Base-by-base conservation (phyloP, 2,888 invertebrate species). In the Nowickia ferox region DNA sequence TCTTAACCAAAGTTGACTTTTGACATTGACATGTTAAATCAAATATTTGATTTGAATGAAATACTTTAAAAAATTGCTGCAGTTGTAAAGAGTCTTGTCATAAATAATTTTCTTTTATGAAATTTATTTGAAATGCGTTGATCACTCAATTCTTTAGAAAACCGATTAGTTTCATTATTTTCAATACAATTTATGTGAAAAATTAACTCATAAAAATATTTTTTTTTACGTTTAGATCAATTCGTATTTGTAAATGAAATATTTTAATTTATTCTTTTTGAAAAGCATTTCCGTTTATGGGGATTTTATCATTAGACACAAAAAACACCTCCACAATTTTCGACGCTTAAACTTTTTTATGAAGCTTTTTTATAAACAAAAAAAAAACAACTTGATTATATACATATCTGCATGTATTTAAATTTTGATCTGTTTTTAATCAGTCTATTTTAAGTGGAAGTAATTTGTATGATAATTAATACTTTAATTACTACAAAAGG, bases 21-120 rank as follows among this genome's bases (percentile, higher is more conserved):
- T 86, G 82, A 86, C 85, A 86, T 82, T 86, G 85, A 86, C 75
- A 86, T 82, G 75, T 86, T 78, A 79, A 79, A 78, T 76, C 82
- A 82, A 78, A 79, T 75, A 75, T 79, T 71, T 78, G 69, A 65
- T 65, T 69, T 63, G 74, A 74, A 77, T 46, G 15, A 77, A 66
- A 83, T 19, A 61, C 13, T 44, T 44, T 10, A 15, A 6, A 30
- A 30, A 10, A 22, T 66, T 72, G 38, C 53, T 38, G 19, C 5
- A 55, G 17, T 38, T 65, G 38, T 10, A 53, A 59, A 17, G 17
- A 17, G 42, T 11, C 13, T 66, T 22, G 51, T 22, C 22, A 40
- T 48, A 42, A 46, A 30, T 10, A 17, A 13, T 15, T 13, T 75
- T 63, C 5, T 30, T 53, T 15, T 22, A 11, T 15, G 9, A 38